Base-by-base conservation (phyloP, 2,888 invertebrate genomes). In the Abscondita cerata region DNA sequence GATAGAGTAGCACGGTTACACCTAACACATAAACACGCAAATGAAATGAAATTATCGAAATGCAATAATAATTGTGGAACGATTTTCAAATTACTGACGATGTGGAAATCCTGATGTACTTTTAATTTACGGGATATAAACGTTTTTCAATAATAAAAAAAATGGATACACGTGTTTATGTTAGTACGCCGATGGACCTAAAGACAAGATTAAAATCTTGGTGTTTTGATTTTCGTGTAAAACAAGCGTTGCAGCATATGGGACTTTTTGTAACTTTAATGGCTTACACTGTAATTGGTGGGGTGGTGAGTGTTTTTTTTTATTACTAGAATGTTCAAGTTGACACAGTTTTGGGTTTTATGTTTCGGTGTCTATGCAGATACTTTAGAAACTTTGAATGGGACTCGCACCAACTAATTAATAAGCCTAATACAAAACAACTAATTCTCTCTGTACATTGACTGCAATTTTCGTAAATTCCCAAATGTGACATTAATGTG, bases 221-320 rank as follows among this genome's bases (percentile, higher is more conserved):
- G 78, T 83, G 84, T 86, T 82, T 82, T 61, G 81, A 83, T 59
- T 82, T 87, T 70, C 84, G 87, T 74, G 83, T 91, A 51, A 87
- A 90, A 76, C 84, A 86, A 12, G 86, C 88, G 11, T 75, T 90
- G 51, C 89, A 90, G 59, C 93, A 93, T 72, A 82, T 90, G 53
- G 92, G 91, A 46, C 82, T 93, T 64, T 83, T 93, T 65, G 83
- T 91, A 48, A 88, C 90, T 0, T 83, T 93, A 55, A 91, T 90
- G 85, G 81, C 89, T 59, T 93, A 93, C 74, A 92, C 92, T 0
- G 88, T 87, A 25, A 87, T 89, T 51, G 93, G 93, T 54, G 93
- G 93, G 69, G 80, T 91, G 86, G 93, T 93, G 82, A 86, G 88
- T 83, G n/a, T n/a, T n/a, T n/a, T n/a, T n/a, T n/a, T n/a, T n/a